Evolutionary conservation across 2,113 vertebrate species (phyloP).

Genomic region (Cygnus buccinator): DNA sequence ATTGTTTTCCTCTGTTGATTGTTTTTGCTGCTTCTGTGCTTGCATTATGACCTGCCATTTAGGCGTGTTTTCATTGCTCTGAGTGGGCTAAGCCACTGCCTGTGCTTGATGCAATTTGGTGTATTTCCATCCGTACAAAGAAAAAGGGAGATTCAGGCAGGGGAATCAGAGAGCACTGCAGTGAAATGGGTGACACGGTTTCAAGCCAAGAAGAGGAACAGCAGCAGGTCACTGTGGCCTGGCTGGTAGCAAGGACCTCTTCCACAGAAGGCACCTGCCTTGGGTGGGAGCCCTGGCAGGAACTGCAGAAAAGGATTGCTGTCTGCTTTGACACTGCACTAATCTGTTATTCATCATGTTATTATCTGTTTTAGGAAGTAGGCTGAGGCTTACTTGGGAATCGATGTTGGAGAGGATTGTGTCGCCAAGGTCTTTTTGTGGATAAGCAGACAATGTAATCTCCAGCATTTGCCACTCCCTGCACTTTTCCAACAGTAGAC

Average conservation of each 20-base stretch:
- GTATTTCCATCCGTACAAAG: neutral
- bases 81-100: neutral
- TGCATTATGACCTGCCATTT: slow-evolving; percentile 40
- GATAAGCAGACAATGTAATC: neutral
- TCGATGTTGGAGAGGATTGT: neutral
- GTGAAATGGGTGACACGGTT: neutral
- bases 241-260: neutral
- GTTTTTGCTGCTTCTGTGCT: slow-evolving; percentile 31
- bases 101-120: neutral
- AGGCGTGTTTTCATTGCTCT: neutral
- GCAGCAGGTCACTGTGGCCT: neutral
- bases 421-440: neutral
- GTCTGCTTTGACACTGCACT: neutral
- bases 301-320: neutral
- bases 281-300: neutral
- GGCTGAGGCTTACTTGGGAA: neutral
- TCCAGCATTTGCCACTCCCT: neutral
- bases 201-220: neutral
- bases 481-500: neutral
- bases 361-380: neutral
- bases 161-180: neutral
- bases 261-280: slow-evolving; percentile 32
- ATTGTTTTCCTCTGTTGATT: slow-evolving; percentile 28
- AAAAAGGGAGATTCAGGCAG: neutral
- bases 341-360: neutral